A percentile compares a stretch with the other conserved stretches of the same genome.
Evolutionary conservation across 2,888 invertebrate genomes (phyloP).

Genomic region (Beris chalybata): DNA sequence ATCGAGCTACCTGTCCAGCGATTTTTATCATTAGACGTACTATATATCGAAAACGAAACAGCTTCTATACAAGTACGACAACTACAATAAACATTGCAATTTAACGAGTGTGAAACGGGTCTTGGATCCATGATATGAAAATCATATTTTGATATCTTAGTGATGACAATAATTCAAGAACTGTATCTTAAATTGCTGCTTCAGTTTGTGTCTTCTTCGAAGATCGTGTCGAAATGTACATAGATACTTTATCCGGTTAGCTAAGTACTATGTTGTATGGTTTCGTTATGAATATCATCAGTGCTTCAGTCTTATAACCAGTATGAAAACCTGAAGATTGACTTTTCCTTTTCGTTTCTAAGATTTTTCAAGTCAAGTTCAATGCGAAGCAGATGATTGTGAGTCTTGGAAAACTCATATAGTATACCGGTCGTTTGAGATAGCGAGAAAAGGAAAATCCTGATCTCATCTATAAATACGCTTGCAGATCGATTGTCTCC

Average conservation of each 20-base stretch:
- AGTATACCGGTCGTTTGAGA: constrained; percentile 16
- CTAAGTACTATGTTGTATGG: too few species aligned
- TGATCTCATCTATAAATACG: constrained; percentile 22
- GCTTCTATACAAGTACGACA: neutral
- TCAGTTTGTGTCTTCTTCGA: too few species aligned
- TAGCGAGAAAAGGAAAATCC: constrained; percentile 4
- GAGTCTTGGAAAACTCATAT: neutral
- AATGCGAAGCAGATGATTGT: constrained; percentile 33
- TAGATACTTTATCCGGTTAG: too few species aligned
- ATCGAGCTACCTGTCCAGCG: neutral
- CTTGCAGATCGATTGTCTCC: neutral
- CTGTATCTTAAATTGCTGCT: too few species aligned
- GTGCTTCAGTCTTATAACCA: too few species aligned
- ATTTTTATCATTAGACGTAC: too few species aligned
- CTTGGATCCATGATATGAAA: neutral
- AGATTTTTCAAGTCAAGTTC: constrained; percentile 32
- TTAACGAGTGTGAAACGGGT: neutral
- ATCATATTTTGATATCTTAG: constrained; percentile 6
- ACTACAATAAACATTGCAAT: too few species aligned
- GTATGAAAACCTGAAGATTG: constrained; percentile 29
- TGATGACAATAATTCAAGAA: neutral
- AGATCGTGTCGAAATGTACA: too few species aligned
- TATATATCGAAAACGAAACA: constrained; percentile 1
- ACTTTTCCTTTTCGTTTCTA: constrained; percentile 33
- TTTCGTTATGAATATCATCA: too few species aligned